Conservation (phyloP, 2,113 vertebrate species). For the Mobula hypostoma region DNA sequence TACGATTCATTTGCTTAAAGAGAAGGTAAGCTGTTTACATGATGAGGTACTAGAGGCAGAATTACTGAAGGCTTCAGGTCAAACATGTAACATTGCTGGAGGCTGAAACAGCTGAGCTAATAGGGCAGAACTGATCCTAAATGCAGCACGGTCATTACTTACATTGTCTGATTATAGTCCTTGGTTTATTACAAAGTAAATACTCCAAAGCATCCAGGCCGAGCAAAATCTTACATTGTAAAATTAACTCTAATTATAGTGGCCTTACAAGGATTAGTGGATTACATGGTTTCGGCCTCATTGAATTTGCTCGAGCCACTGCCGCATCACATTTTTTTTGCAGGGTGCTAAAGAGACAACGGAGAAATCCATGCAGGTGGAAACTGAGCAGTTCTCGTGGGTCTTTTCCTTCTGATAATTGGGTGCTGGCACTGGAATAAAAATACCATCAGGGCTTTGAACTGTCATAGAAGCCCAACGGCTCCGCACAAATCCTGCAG, state of each 20-base stretch:
- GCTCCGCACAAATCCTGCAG: background rate
- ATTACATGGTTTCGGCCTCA: background rate
- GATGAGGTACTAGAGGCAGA: background rate
- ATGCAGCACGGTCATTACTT: background rate
- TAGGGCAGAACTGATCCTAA: background rate
- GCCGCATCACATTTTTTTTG: background rate
- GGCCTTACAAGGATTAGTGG: background rate
- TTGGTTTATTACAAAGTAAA: background rate
- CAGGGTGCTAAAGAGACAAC: background rate
- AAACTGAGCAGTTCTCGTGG: background rate
- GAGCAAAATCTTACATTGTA: background rate
- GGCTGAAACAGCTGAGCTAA: background rate
- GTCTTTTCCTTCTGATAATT: background rate
- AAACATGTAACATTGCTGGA: background rate
- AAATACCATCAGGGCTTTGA: background rate
- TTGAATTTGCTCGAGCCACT: background rate
- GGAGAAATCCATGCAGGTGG: background rate
- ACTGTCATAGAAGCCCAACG: background rate
- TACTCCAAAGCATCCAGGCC: background rate
- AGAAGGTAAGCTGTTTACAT: background rate
- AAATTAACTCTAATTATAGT: slow-evolving; percentile 6
- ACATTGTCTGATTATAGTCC: background rate
- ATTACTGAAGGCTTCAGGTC: background rate
- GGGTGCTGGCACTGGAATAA: background rate
- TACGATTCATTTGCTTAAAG: background rate